Evolutionary conservation across 2,888 invertebrate genomes (phyloP).

Genomic region (Patella caerulea): DNA sequence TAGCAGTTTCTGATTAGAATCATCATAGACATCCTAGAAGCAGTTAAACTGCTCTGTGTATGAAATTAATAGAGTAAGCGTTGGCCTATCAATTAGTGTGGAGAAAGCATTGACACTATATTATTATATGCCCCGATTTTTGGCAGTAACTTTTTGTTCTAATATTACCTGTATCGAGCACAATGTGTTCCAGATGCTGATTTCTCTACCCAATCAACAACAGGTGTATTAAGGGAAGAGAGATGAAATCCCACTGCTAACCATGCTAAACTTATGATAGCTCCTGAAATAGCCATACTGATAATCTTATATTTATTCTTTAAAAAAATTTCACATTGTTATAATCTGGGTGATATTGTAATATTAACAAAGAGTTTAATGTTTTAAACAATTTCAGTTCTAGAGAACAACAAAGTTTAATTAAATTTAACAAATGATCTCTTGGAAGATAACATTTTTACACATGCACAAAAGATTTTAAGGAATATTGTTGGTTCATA

Average conservation of each 20-base stretch:
- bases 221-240: slow-evolving; percentile 68
- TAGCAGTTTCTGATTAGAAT: too few species aligned
- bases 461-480: too few species aligned
- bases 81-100: too few species aligned
- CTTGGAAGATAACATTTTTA: too few species aligned
- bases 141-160: not conserved
- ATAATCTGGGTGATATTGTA: not conserved
- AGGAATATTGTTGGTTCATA: too few species aligned
- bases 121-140: too few species aligned
- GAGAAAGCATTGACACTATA: too few species aligned
- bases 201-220: slow-evolving; percentile 54
- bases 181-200: slow-evolving; percentile 45
- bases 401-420: too few species aligned
- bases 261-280: slow-evolving; percentile 69
- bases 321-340: not conserved
- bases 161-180: slow-evolving; percentile 47
- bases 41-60: too few species aligned
- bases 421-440: too few species aligned
- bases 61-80: too few species aligned
- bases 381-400: not conserved
- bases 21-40: too few species aligned
- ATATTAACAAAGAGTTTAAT: not conserved
- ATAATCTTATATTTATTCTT: slow-evolving; percentile 13
- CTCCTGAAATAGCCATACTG: slow-evolving; percentile 56
- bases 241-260: slow-evolving; percentile 72